A percentile compares a stretch with the other conserved stretches of the same genome.
Evolutionary conservation across 37 sponge, comb jelly and placozoan species (phyloP).

Genomic region (Amphimedon queenslandica): DNA sequence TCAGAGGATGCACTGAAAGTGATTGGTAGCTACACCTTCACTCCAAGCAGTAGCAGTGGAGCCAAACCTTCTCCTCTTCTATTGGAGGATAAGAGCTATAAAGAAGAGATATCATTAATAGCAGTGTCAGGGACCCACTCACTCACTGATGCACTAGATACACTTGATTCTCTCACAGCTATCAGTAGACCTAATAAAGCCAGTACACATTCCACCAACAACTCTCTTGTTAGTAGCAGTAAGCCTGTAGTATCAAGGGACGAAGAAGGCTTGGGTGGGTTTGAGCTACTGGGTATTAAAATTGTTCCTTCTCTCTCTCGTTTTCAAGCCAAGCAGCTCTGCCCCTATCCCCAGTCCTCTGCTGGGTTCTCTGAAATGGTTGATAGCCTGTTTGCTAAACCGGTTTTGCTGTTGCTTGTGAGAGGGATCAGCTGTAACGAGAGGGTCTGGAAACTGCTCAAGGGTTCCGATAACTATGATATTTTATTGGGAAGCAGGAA

Average conservation of each 20-base stretch:
- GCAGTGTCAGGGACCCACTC: slow-evolving; percentile 19
- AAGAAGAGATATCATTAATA: slow-evolving; percentile 46
- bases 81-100: neutral
- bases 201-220: neutral
- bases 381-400: slow-evolving; percentile 32
- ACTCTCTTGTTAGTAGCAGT: neutral
- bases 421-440: slow-evolving; percentile 31
- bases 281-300: slow-evolving; percentile 71
- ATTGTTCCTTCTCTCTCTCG: slow-evolving; percentile 40
- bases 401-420: slow-evolving; percentile 28
- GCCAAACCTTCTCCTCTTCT: neutral
- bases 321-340: slow-evolving; percentile 61
- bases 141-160: neutral
- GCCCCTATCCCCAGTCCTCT: slow-evolving; percentile 9
- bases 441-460: slow-evolving; percentile 7
- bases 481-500: neutral
- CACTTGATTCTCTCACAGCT: neutral
- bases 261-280: neutral
- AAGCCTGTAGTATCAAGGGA: too few species aligned
- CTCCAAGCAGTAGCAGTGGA: neutral
- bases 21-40: slow-evolving; percentile 24
- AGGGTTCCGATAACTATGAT: neutral
- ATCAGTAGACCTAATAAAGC: neutral
- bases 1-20: slow-evolving; percentile 17
- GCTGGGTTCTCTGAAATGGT: slow-evolving; percentile 16